Evolutionary conservation across 2,797 vertebrate species (phyloP).

Genomic region (Lutjanus argentimaculatus): DNA sequence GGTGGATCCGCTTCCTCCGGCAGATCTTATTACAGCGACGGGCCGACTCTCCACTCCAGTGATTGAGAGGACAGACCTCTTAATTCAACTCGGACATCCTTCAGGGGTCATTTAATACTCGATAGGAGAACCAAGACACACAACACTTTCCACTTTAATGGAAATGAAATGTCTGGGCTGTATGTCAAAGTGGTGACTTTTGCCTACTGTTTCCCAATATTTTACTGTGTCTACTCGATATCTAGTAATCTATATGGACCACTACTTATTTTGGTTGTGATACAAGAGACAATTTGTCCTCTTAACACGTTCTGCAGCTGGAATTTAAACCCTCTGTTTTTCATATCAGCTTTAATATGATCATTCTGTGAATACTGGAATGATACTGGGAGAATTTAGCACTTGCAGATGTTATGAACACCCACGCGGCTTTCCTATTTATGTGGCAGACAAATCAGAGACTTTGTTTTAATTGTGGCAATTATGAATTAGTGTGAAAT

Average conservation of each 20-base stretch:
- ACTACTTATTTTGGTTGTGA: conserved; percentile 64
- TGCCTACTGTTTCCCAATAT: conserved; percentile 59
- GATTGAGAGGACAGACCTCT: conserved; percentile 79
- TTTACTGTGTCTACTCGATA: conserved; percentile 60
- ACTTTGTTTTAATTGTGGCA: conserved; percentile 75
- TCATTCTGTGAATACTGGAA: conserved; percentile 62
- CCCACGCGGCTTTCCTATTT: conserved; percentile 56
- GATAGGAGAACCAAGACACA: conserved; percentile 71
- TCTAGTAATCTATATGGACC: conserved; percentile 68
- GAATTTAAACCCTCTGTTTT: conserved; percentile 61
- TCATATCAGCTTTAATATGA: conserved; percentile 61
- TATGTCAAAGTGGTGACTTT: conserved; percentile 57
- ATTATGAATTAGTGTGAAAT: conserved; percentile 75
- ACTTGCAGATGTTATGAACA: conserved; percentile 74
- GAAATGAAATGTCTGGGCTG: conserved; percentile 67
- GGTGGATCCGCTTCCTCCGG: conserved; percentile 81
- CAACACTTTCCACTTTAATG: conserved; percentile 67
- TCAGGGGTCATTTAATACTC: conserved; percentile 78
- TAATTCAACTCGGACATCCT: conserved; percentile 79
- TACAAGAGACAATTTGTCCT: conserved; percentile 55
- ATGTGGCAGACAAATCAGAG: conserved; percentile 66
- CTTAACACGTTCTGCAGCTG: conserved; percentile 72
- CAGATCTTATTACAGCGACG: conserved; percentile 76
- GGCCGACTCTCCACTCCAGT: conserved; percentile 62
- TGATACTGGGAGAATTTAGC: conserved; percentile 58